Conservation (phyloP, 2,113 vertebrate genomes). For the Pelobates fuscus region DNA sequence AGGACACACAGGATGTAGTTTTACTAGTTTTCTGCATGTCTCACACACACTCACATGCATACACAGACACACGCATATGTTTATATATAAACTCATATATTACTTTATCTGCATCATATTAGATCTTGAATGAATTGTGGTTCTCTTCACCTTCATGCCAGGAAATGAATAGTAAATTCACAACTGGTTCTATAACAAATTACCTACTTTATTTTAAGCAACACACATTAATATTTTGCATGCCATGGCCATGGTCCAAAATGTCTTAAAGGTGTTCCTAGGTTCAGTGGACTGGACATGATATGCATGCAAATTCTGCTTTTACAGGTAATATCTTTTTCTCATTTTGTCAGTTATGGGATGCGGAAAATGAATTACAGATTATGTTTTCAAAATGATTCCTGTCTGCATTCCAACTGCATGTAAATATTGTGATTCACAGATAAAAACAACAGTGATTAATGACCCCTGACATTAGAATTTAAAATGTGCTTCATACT, state of each 20-base stretch:
- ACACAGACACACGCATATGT: too few species aligned
- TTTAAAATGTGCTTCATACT: conserved; percentile 39
- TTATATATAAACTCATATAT: too few species aligned
- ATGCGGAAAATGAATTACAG: conserved; percentile 35
- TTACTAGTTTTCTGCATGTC: too few species aligned
- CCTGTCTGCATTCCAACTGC: conserved; percentile 29
- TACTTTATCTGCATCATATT: too few species aligned
- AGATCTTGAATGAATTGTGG: too few species aligned
- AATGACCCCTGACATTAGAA: conserved; percentile 51
- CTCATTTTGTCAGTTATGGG: conserved; percentile 33
- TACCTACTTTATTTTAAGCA: too few species aligned
- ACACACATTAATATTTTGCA: too few species aligned
- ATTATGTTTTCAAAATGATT: conserved; percentile 45
- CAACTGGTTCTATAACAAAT: too few species aligned
- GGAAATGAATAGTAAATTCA: too few species aligned
- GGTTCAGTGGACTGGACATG: background rate
- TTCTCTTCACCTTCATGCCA: too few species aligned
- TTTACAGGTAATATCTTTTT: conserved; percentile 27
- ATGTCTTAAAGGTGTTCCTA: background rate
- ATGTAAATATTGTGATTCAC: conserved; percentile 36
- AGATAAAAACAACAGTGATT: conserved; percentile 48
- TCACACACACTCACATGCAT: too few species aligned
- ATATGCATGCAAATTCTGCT: conserved; percentile 26
- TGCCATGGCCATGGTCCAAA: background rate
- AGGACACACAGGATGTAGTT: too few species aligned